A percentile compares a stretch with the other conserved stretches of the same genome.
Conservation (phyloP, 1,140 invertebrate genomes). For the Caenorhabditis remanei region DNA sequence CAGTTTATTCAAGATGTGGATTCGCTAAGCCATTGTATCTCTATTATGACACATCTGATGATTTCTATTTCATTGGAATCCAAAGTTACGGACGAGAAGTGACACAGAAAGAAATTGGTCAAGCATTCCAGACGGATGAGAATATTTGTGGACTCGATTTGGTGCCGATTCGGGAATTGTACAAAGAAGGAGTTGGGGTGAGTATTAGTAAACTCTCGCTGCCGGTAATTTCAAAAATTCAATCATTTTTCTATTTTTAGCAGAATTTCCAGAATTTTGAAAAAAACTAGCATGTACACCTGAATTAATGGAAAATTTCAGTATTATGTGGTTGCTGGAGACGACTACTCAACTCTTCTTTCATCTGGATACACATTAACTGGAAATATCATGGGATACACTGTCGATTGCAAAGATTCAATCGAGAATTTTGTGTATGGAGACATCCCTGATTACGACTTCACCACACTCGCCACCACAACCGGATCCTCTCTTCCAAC, state of each 20-base stretch:
- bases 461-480: neutral
- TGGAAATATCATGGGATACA: conserved; percentile 12
- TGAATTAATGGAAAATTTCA: neutral
- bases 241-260: too few relatives aligned
- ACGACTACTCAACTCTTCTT: neutral
- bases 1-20: neutral
- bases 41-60: neutral
- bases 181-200: neutral
- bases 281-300: neutral
- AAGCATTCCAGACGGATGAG: neutral
- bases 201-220: neutral
- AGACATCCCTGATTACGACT: neutral
- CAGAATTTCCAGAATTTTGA: neutral
- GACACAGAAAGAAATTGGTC: neutral
- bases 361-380: neutral
- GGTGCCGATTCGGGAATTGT: conserved; percentile 8
- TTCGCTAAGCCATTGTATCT: neutral
- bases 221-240: too few relatives aligned
- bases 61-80: neutral
- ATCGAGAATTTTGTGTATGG: neutral
- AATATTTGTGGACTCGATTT: conserved; percentile 4
- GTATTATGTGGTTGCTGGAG: neutral
- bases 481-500: neutral
- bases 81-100: neutral
- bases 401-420: neutral